These are phyloP conservation scores for Boleophthalmus pectinirostris DNA, from an alignment of 2,113 vertebrate genomes.

Conservation along the genomic window DNA sequence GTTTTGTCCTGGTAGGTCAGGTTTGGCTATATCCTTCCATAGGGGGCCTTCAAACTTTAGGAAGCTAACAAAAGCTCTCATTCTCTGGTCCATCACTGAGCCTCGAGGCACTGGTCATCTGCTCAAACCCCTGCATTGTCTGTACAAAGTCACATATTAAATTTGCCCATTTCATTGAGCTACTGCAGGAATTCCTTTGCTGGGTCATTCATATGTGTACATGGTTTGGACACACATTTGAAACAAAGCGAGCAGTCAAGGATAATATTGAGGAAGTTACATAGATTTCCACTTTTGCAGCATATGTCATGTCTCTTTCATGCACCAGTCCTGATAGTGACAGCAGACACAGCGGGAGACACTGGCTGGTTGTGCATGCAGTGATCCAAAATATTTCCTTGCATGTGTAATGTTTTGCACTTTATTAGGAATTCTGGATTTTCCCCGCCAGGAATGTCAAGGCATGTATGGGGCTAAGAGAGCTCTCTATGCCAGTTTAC, in stretches of 20 bases:
- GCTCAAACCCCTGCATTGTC: constrained; percentile 72
- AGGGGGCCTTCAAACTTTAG: constrained; percentile 52
- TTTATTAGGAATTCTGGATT: constrained; percentile 77
- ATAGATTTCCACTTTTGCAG: constrained; percentile 72
- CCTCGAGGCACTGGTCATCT: constrained; percentile 70
- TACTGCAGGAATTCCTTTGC: constrained; percentile 73
- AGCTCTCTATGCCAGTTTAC: constrained; percentile 66
- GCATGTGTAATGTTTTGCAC: constrained; percentile 74
- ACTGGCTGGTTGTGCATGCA: constrained; percentile 52
- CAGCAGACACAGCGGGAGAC: constrained; percentile 49
- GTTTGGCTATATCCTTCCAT: constrained; percentile 55
- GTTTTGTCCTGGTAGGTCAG: constrained; percentile 37
- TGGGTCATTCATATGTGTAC: constrained; percentile 79
- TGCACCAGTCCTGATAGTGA: constrained; percentile 50
- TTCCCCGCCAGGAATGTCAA: constrained; percentile 73
- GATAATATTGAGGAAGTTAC: constrained; percentile 81
- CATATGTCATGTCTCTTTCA: constrained; percentile 61
- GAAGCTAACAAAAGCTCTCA: constrained; percentile 69
- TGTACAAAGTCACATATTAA: constrained; percentile 77
- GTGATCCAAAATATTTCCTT: constrained; percentile 60
- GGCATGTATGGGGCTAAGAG: constrained; percentile 57
- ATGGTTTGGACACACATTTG: constrained; percentile 77
- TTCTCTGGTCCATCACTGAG: constrained; percentile 79
- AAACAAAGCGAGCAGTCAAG: constrained; percentile 80
- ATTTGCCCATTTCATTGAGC: constrained; percentile 78